Conservation (phyloP, 2,888 invertebrate genomes). For the Cactoblastis cactorum region DNA sequence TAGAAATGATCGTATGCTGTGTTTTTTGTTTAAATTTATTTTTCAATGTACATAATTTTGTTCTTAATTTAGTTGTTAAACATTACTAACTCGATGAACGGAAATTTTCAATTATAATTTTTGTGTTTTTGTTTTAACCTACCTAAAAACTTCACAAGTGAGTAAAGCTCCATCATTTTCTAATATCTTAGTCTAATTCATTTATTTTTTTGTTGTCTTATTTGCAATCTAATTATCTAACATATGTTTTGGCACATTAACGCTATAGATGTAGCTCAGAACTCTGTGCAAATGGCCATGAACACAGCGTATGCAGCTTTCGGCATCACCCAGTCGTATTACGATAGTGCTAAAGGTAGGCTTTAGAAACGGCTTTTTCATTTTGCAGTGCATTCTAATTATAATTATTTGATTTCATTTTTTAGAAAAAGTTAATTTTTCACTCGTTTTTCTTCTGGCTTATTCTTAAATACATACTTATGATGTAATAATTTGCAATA, state of each 20-base stretch:
- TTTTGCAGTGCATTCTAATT: conserved; percentile 1
- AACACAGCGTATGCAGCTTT: conserved; percentile 51
- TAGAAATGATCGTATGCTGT: background rate
- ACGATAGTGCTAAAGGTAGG: conserved; percentile 49
- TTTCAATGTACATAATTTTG: too few relatives aligned
- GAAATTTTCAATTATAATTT: too few relatives aligned
- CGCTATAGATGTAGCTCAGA: conserved; percentile 54
- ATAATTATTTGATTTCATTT: conserved; percentile 19
- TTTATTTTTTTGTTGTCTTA: background rate
- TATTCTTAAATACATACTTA: too few relatives aligned
- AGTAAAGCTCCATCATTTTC: conserved; percentile 10
- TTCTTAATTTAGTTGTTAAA: too few relatives aligned
- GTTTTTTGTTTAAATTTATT: too few relatives aligned
- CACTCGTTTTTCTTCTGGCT: too few relatives aligned
- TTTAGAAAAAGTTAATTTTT: too few relatives aligned
- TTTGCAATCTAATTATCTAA: conserved; percentile 25
- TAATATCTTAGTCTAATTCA: conserved; percentile 9
- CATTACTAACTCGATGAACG: too few relatives aligned
- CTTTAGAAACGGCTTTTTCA: conserved; percentile 9
- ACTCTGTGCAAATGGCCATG: conserved; percentile 45
- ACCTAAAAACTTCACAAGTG: too few relatives aligned
- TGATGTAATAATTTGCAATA: too few relatives aligned
- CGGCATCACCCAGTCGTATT: conserved; percentile 51
- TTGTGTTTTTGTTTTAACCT: too few relatives aligned
- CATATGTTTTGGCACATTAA: conserved; percentile 29